Percentiles rank a stretch among this genome's conserved stretches.
Evolutionary conservation across 2,888 invertebrate genomes (phyloP).

Genomic region (Trachelus stipa): DNA sequence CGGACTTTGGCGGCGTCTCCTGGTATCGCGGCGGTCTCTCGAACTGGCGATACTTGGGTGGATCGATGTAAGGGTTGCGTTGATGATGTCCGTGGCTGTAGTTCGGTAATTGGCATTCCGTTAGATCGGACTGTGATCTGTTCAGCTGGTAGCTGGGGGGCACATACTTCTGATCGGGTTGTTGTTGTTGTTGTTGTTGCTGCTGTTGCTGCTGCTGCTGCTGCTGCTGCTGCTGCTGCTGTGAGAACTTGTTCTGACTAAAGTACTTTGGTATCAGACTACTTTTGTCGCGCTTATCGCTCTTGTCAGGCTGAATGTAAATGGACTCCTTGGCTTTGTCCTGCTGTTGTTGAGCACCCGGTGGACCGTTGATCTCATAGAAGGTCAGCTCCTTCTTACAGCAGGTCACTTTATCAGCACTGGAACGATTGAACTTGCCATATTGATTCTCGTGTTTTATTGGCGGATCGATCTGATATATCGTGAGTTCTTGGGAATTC

Average conservation of each 20-base stretch:
- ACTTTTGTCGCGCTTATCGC: conserved; percentile 33
- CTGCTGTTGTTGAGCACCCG: conserved; percentile 19
- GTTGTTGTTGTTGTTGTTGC: conserved; percentile 31
- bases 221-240: conserved; percentile 29
- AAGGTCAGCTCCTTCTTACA: conserved; percentile 53
- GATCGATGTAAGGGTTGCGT: conserved; percentile 49
- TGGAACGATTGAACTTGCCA: conserved; percentile 45
- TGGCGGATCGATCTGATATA: conserved; percentile 57
- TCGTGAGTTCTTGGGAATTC: conserved; percentile 53
- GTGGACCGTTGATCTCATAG: conserved; percentile 58
- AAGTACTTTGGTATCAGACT: conserved; percentile 9
- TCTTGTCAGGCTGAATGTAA: conserved; percentile 33
- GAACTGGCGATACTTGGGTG: conserved; percentile 57
- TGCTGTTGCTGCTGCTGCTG: conserved; percentile 24
- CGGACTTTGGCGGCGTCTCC: conserved; percentile 52
- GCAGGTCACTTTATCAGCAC: conserved; percentile 37
- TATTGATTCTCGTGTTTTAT: conserved; percentile 47
- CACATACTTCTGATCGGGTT: background rate
- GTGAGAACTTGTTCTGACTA: conserved; percentile 29
- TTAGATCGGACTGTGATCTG: conserved; percentile 43
- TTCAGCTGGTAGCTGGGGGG: conserved; percentile 27
- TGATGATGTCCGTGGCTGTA: conserved; percentile 38
- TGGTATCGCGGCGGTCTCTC: conserved; percentile 60
- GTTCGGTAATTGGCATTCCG: conserved; percentile 45
- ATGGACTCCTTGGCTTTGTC: conserved; percentile 46